These are phyloP conservation scores for Hypercompe scribonia DNA, from an alignment of 2,888 invertebrate genomes.

Conservation along the genomic window DNA sequence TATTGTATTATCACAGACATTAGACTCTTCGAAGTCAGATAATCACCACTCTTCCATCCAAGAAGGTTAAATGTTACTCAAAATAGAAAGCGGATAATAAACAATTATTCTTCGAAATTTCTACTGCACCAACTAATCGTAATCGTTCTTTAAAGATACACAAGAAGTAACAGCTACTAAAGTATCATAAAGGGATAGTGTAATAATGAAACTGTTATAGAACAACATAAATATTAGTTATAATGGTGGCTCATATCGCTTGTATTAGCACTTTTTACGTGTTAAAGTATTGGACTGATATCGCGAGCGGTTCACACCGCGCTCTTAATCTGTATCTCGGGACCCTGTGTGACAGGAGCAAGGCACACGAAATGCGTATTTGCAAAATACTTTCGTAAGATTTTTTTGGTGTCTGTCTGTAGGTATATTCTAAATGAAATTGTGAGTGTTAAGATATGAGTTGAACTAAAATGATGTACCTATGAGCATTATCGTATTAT, in stretches of 20 bases:
- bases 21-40: not conserved
- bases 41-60: not conserved
- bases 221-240: slow-evolving; percentile 31
- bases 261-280: slow-evolving; percentile 60
- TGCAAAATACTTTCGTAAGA: slow-evolving; percentile 29
- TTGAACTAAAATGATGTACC: too few relatives aligned
- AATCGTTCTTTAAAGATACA: slow-evolving; percentile 10
- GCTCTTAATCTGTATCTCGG: slow-evolving; percentile 61
- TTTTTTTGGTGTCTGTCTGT: not conserved
- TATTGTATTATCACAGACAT: not conserved
- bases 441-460: not conserved
- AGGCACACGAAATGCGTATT: slow-evolving; percentile 50
- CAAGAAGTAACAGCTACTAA: slow-evolving; percentile 19
- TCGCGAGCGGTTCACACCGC: slow-evolving; percentile 57
- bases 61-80: not conserved
- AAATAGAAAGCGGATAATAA: not conserved
- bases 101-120: not conserved
- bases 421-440: not conserved
- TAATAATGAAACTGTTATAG: slow-evolving; percentile 35
- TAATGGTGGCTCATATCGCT: slow-evolving; percentile 46
- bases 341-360: slow-evolving; percentile 63
- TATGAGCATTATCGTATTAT: not conserved
- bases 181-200: slow-evolving; percentile 13
- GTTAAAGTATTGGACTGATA: slow-evolving; percentile 58
- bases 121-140: not conserved